Conservation (phyloP, 1,140 invertebrate genomes). For the Drosophila saltans region DNA sequence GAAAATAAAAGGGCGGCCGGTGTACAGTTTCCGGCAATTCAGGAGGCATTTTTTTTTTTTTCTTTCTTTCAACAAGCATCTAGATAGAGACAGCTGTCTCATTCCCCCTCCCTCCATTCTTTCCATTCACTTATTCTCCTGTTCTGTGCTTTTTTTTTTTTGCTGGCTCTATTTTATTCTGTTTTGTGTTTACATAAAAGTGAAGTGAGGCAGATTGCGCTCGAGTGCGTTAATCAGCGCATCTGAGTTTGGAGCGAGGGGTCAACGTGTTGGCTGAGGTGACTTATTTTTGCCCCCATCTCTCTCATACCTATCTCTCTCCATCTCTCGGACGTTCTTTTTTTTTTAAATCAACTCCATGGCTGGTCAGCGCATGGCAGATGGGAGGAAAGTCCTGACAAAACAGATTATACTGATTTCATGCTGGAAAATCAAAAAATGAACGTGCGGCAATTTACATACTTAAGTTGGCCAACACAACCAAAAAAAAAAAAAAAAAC, state of each 20-base stretch:
- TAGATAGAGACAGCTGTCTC: slow-evolving; percentile 39
- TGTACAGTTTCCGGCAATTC: slow-evolving; percentile 14
- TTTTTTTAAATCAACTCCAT: slow-evolving; percentile 55
- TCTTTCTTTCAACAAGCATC: slow-evolving; percentile 39
- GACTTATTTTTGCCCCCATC: slow-evolving; percentile 1
- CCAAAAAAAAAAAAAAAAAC: slow-evolving; percentile 15
- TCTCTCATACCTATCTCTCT: background rate
- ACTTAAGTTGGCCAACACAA: slow-evolving; percentile 62
- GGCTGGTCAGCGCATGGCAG: slow-evolving; percentile 37
- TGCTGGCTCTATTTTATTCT: slow-evolving; percentile 73
- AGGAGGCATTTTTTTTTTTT: slow-evolving; percentile 18
- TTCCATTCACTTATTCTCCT: slow-evolving; percentile 3
- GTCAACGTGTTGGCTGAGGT: slow-evolving; percentile 10
- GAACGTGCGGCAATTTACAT: slow-evolving; percentile 81
- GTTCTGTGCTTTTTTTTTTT: background rate
- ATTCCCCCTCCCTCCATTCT: background rate
- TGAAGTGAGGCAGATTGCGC: slow-evolving; percentile 79
- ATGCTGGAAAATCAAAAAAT: slow-evolving; percentile 81
- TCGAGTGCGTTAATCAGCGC: slow-evolving; percentile 80
- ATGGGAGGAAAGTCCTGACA: slow-evolving; percentile 41
- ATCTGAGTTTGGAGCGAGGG: slow-evolving; percentile 49
- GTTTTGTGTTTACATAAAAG: slow-evolving; percentile 81
- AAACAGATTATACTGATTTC: slow-evolving; percentile 80
- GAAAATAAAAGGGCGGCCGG: slow-evolving; percentile 50
- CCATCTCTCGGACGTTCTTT: background rate